A percentile compares a stretch with the other conserved stretches of the same genome.
These are phyloP conservation scores for Sebastes nivosus DNA, from an alignment of 2,797 vertebrate genomes.

Conservation along the genomic window DNA sequence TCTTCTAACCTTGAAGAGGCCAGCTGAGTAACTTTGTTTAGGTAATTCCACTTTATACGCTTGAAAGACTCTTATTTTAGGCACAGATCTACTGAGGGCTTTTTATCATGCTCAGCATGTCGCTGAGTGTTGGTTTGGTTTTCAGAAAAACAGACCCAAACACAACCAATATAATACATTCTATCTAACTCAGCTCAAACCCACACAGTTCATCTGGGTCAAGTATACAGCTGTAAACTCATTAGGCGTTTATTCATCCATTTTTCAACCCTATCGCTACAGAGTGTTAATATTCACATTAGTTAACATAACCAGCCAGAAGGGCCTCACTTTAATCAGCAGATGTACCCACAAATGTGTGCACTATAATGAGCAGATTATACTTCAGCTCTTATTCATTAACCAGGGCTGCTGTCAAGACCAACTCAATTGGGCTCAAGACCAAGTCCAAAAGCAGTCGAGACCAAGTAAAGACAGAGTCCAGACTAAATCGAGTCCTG, in stretches of 20 bases:
- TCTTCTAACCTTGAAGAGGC: conserved; percentile 29
- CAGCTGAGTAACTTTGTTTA: conserved; percentile 13
- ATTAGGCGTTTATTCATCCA: conserved; percentile 12
- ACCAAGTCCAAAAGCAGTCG: no score
- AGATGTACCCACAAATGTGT: background rate
- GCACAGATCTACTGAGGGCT: background rate
- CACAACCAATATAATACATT: background rate
- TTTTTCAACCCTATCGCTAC: background rate
- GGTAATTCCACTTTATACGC: background rate
- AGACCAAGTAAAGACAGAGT: background rate
- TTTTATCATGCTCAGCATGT: background rate
- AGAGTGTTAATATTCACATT: background rate
- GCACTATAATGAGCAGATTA: background rate
- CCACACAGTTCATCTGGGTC: conserved; percentile 27
- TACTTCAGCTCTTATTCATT: conserved; percentile 13
- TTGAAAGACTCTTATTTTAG: conserved; percentile 3
- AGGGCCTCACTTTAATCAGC: background rate
- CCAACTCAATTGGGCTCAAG: no score
- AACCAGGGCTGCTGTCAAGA: background rate
- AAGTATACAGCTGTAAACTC: conserved; percentile 16
- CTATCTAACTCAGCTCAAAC: background rate
- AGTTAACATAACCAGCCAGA: background rate
- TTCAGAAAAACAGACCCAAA: conserved; percentile 14
- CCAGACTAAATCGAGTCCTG: background rate
- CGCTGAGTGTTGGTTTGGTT: background rate